A percentile compares a stretch with the other conserved stretches of the same genome.
Evolutionary conservation across 2,888 invertebrate species (phyloP).

Genomic region (Boloria selene): DNA sequence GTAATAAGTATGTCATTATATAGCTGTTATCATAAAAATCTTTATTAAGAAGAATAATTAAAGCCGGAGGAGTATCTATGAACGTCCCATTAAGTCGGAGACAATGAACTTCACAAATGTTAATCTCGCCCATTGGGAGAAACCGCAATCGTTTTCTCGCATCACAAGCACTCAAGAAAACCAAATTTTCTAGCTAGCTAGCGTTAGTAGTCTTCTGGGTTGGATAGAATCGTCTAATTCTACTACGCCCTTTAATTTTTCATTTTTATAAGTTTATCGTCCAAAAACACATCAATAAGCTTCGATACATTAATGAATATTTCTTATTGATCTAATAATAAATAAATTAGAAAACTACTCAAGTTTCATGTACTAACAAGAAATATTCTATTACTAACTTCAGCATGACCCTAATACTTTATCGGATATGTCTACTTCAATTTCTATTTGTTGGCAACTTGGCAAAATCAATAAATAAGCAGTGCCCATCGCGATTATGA

Average conservation of each 20-base stretch:
- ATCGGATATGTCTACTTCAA: slow-evolving; percentile 12
- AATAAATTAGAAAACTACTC: too few species aligned
- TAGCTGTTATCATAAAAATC: slow-evolving; percentile 49
- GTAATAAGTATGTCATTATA: slow-evolving; percentile 55
- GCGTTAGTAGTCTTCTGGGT: slow-evolving; percentile 3
- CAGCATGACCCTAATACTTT: not conserved
- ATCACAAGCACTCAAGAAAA: slow-evolving; percentile 1
- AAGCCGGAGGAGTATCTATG: slow-evolving; percentile 7
- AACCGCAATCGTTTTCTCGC: slow-evolving; percentile 13
- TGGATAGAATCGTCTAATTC: not conserved
- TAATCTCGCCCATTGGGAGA: not conserved
- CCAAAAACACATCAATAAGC: too few species aligned
- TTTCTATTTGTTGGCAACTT: slow-evolving; percentile 23
- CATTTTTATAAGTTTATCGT: too few species aligned
- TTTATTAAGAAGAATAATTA: slow-evolving; percentile 29
- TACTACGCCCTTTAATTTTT: too few species aligned
- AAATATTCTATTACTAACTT: not conserved
- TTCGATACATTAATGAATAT: too few species aligned
- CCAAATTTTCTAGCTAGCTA: not conserved
- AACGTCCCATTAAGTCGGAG: slow-evolving; percentile 16
- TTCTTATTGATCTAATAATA: too few species aligned
- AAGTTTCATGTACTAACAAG: too few species aligned
- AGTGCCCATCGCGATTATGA: slow-evolving; percentile 34
- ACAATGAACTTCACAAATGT: slow-evolving; percentile 11
- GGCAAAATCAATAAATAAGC: slow-evolving; percentile 36